Conservation (phyloP, 2,113 vertebrate genomes). For the Oncorhynchus tshawytscha region DNA sequence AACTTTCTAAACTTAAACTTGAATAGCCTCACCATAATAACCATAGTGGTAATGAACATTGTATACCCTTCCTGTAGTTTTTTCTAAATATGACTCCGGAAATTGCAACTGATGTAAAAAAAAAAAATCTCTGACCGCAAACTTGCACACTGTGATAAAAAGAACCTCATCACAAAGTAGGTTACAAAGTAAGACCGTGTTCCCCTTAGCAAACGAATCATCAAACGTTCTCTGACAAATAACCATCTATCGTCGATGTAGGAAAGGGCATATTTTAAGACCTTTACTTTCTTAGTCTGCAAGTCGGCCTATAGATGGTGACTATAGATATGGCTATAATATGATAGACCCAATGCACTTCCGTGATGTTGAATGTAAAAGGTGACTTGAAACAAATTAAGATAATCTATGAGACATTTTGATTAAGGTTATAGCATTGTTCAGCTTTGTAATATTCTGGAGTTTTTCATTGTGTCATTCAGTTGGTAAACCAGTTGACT, state of each 20-base stretch:
- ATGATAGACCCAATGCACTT: too few species aligned
- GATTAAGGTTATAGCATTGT: background rate
- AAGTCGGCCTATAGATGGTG: background rate
- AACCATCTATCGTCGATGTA: conserved; percentile 11
- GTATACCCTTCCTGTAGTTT: background rate
- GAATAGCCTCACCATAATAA: background rate
- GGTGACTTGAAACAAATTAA: too few species aligned
- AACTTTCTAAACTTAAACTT: background rate
- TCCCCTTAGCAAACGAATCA: background rate
- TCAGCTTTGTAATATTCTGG: background rate
- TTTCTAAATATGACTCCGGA: conserved; percentile 11
- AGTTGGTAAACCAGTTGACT: background rate
- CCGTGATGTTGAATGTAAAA: too few species aligned
- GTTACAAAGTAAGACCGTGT: background rate
- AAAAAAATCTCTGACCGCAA: conserved; percentile 9
- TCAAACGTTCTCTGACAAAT: background rate
- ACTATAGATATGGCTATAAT: too few species aligned
- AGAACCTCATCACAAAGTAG: background rate
- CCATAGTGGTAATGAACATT: background rate
- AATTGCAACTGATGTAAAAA: background rate
- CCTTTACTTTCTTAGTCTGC: background rate
- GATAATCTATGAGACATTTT: too few species aligned
- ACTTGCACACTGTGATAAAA: conserved; percentile 10
- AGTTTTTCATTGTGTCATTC: background rate
- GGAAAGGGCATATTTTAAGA: conserved; percentile 6